Base-by-base conservation (phyloP, 2,797 vertebrate species). In the Anolis apletophallus region DNA sequence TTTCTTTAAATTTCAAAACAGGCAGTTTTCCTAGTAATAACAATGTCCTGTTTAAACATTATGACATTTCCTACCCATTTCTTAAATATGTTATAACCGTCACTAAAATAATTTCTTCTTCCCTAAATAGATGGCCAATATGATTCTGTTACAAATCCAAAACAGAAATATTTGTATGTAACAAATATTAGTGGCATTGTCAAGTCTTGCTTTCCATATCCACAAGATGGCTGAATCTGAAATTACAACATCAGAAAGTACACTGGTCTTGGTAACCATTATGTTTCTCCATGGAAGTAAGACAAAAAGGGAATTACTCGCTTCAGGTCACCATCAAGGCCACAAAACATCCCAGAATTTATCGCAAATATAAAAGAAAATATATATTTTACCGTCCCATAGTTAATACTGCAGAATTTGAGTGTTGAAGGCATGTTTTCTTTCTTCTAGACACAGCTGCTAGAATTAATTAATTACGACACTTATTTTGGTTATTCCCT, bases 1-100 rank as follows among this genome's bases (percentile, higher is more conserved):
- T 79, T 90, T 69, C 89, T 85, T 80, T 77, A 83, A 86, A 83
- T 74, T 86, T 59, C 59, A 74, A 88, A 91, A 79, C 57, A 90
- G 46, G 78, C 54, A 68, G 73, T 81, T 89, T 91, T 91, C 80
- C 80, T 85, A 88, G 67, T 61, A 84, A 81, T 13, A 87, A 36
- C 83, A 50, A 87, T 89, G 64, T 81, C 46, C 83, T 85, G 80
- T 68, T 85, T 4, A 23, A 94, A 88, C 74, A 87, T 87, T 93
- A 89, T 90, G 87, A 82, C 0, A 89, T 11, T 68, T 19, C 69
- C 64, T 6, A 88, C 36, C 4, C 88, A 84, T 59, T 87, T 85
- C 46, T 83, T 79, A 92, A 90, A 89, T 12, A 89, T 16, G 50
- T 82, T 34, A 87, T 83, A 61, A 64, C 17, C 80, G 12, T 9